Conservation (phyloP, 2,113 vertebrate species). For the Polypterus senegalus region DNA sequence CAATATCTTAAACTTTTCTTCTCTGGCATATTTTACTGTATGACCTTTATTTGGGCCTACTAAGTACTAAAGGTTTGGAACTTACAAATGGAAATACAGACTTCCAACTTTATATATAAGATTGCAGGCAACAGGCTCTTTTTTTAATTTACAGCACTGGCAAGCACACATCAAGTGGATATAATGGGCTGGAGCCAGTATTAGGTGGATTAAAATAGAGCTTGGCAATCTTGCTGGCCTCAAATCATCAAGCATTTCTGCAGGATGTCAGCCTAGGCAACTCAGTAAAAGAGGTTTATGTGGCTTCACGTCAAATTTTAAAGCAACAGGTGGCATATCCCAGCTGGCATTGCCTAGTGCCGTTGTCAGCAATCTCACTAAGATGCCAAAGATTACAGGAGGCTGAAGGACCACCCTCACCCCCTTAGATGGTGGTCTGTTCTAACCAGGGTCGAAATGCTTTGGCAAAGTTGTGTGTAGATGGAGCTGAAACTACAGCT, state of each 20-base stretch:
- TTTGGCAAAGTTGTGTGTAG: not conserved
- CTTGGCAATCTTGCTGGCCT: constrained; percentile 1
- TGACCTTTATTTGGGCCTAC: too few species aligned
- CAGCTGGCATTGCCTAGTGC: constrained; percentile 13
- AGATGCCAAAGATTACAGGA: constrained; percentile 13
- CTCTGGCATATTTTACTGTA: too few species aligned
- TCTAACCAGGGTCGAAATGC: not conserved
- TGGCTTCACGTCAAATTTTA: constrained; percentile 1
- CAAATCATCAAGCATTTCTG: constrained; percentile 7
- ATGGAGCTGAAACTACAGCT: constrained; percentile 3
- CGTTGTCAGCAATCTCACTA: constrained; percentile 7
- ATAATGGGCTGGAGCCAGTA: constrained; percentile 5
- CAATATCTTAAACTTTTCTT: too few species aligned
- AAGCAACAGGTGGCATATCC: constrained; percentile 9
- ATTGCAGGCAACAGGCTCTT: too few species aligned
- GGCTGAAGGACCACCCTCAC: constrained; percentile 5
- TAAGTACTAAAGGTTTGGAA: too few species aligned
- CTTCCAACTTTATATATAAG: too few species aligned
- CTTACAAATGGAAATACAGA: too few species aligned
- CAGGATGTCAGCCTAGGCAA: not conserved
- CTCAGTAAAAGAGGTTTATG: not conserved
- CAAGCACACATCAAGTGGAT: not conserved
- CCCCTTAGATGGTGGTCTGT: constrained; percentile 9
- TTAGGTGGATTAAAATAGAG: constrained; percentile 14
- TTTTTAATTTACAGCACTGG: too few species aligned